Evolutionary conservation across 2,797 vertebrate genomes (phyloP).

Genomic region (Phrynocephalus guinanensis): DNA sequence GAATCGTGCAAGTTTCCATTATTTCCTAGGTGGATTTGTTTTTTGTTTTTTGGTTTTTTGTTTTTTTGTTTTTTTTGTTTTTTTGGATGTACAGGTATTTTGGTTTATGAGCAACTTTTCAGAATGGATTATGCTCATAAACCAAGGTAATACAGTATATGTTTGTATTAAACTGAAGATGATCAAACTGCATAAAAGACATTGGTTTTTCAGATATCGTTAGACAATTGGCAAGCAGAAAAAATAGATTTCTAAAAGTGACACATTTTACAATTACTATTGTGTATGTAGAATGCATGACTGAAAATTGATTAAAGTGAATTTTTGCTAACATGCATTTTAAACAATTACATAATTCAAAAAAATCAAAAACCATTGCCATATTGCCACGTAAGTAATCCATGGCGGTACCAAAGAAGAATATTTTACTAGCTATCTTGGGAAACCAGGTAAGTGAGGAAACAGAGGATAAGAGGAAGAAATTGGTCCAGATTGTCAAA

Average conservation of each 20-base stretch:
- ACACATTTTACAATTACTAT: neutral
- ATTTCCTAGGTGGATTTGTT: too few species aligned
- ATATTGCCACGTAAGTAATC: neutral
- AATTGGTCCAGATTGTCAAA: neutral
- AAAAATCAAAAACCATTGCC: neutral
- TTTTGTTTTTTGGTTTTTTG: too few species aligned
- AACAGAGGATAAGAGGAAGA: neutral
- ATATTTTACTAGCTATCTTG: neutral
- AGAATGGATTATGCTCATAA: too few species aligned
- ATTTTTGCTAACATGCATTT: neutral
- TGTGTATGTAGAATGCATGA: neutral
- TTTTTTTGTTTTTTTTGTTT: too few species aligned
- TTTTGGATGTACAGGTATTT: too few species aligned
- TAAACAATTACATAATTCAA: neutral
- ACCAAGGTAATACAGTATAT: neutral
- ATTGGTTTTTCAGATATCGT: neutral
- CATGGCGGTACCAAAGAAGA: neutral
- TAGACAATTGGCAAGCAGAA: neutral
- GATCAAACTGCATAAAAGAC: neutral
- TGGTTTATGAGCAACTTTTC: too few species aligned
- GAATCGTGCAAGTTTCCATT: too few species aligned
- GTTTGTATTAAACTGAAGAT: conserved; percentile 9
- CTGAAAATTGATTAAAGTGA: neutral
- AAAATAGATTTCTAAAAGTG: neutral
- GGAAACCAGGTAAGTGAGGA: neutral